Conservation (phyloP, 2,888 invertebrate genomes). For the Nomada fucata region DNA sequence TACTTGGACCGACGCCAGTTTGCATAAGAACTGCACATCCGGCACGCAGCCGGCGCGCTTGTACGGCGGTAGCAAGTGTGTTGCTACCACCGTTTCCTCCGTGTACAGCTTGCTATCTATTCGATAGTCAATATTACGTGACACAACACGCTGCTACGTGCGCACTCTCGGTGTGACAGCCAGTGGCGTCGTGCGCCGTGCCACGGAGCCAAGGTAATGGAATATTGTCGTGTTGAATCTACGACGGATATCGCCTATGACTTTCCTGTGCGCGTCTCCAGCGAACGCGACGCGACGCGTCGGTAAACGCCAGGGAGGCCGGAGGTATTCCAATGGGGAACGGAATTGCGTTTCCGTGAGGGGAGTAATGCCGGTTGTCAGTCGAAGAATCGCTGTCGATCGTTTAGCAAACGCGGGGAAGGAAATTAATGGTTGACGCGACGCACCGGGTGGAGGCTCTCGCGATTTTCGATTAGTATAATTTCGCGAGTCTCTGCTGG, state of each 20-base stretch:
- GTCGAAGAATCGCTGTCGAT: background rate
- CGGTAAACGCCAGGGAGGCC: constrained; percentile 28
- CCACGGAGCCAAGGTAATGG: constrained; percentile 59
- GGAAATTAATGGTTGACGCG: constrained; percentile 36
- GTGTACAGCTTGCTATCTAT: constrained; percentile 66
- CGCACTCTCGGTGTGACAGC: constrained; percentile 55
- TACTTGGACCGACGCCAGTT: constrained; percentile 81
- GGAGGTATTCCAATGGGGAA: constrained; percentile 3
- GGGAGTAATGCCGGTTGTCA: constrained; percentile 33
- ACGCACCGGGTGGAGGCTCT: too few relatives aligned
- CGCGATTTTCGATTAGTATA: background rate
- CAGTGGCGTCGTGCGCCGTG: constrained; percentile 33
- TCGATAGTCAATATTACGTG: constrained; percentile 77
- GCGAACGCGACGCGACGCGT: background rate
- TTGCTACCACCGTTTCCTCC: constrained; percentile 58
- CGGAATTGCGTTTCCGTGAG: constrained; percentile 24
- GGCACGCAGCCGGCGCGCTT: constrained; percentile 71
- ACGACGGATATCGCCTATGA: constrained; percentile 52
- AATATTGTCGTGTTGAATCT: constrained; percentile 61
- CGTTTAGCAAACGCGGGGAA: background rate
- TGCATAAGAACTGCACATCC: constrained; percentile 82
- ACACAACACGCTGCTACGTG: constrained; percentile 68
- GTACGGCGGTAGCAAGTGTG: constrained; percentile 56
- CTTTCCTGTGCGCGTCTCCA: constrained; percentile 36
- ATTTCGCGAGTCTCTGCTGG: background rate